Conservation (phyloP, 1,140 invertebrate species). For the Polyergus mexicanus region DNA sequence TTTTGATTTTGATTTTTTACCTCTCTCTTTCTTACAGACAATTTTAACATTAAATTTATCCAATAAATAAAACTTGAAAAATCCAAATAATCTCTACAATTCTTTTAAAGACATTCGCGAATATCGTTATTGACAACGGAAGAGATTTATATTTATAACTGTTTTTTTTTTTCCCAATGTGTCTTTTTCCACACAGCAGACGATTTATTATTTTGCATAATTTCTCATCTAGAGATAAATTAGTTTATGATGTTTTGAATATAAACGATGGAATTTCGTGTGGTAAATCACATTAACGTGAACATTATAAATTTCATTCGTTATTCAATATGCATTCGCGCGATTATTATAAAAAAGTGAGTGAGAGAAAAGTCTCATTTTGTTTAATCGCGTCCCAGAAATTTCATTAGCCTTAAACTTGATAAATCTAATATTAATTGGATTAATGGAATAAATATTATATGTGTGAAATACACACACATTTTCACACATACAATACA, state of each 20-base stretch:
- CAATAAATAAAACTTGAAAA: conserved; percentile 7
- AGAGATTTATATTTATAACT: conserved; percentile 21
- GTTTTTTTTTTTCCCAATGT: conserved; percentile 37
- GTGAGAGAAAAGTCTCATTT: conserved; percentile 33
- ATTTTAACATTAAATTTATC: background rate
- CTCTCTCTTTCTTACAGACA: background rate
- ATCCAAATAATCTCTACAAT: background rate
- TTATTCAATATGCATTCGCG: conserved; percentile 30
- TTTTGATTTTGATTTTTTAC: background rate
- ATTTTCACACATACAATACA: background rate
- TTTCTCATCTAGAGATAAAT: conserved; percentile 52
- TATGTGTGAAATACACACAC: background rate
- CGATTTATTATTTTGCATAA: conserved; percentile 59
- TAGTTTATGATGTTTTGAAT: conserved; percentile 57
- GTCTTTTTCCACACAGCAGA: conserved; percentile 6
- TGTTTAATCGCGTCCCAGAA: background rate
- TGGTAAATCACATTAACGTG: conserved; percentile 14
- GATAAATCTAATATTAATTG: background rate
- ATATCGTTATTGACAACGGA: background rate
- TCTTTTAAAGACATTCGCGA: background rate
- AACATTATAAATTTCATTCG: conserved; percentile 36
- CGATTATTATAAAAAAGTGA: conserved; percentile 34
- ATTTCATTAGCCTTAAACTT: background rate
- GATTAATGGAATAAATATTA: too few species aligned
- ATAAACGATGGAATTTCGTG: conserved; percentile 46